phyloP scores from a whole-genome alignment of 2,888 invertebrate species.

The Trissolcus brochymenae region DNA sequence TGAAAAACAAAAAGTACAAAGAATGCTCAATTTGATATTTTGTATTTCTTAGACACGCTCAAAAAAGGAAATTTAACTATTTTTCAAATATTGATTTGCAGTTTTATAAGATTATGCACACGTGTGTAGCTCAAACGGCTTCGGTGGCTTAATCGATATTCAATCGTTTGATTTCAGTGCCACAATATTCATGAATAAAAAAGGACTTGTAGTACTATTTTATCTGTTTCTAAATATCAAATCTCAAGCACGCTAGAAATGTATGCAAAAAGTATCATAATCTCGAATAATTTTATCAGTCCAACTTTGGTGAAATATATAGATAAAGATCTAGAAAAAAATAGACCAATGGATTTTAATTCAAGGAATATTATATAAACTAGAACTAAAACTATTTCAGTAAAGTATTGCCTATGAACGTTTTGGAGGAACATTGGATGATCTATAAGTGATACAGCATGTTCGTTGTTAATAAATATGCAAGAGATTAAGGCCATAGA shows the following conservation, averaged over 20 bases:
- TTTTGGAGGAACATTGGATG: slow-evolving; percentile 23
- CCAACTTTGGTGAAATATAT: no score
- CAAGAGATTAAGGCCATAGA: slow-evolving; percentile 75
- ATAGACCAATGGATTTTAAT: not conserved
- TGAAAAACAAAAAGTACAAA: not conserved
- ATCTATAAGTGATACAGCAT: slow-evolving; percentile 54
- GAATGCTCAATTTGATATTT: not conserved
- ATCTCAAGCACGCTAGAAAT: no score
- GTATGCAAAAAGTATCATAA: no score
- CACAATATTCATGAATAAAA: slow-evolving; percentile 5
- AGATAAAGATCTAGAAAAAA: no score
- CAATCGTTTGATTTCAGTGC: not conserved
- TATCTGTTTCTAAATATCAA: not conserved
- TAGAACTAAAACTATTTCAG: slow-evolving; percentile 1
- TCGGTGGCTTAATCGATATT: no score
- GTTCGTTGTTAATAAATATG: slow-evolving; percentile 61
- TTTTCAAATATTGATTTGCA: not conserved
- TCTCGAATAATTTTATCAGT: no score
- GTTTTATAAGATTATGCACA: not conserved
- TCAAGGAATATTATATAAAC: not conserved
- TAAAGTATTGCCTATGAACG: slow-evolving; percentile 10
- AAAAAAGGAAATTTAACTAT: not conserved
- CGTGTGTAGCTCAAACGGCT: no score
- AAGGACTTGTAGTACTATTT: not conserved
- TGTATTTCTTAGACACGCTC: not conserved